Evolutionary conservation across 2,888 invertebrate species (phyloP).

Genomic region (Tenthredo amoena): DNA sequence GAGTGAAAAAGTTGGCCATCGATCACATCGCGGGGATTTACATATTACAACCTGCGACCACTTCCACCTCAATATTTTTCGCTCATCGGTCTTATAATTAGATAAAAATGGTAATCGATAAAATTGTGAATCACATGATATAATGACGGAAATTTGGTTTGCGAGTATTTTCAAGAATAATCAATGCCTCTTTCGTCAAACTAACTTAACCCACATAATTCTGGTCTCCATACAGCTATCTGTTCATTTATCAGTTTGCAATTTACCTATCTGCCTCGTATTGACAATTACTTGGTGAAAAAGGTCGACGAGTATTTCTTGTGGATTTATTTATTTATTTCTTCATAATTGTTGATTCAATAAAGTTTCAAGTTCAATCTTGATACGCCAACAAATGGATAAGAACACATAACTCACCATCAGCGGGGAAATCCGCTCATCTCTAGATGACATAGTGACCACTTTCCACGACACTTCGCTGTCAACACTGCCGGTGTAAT

Average conservation of each 20-base stretch:
- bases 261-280: not conserved
- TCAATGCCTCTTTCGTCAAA: not conserved
- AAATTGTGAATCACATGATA: not conserved
- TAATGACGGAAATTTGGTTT: not conserved
- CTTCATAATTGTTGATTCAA: not conserved
- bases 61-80: not conserved
- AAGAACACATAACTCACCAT: not conserved
- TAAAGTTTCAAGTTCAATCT: not conserved
- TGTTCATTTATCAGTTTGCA: not conserved
- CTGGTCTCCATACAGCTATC: not conserved
- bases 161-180: not conserved
- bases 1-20: conserved; percentile 22
- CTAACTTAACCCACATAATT: not conserved
- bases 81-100: not conserved
- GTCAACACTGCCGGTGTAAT: not conserved
- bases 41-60: not conserved
- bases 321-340: not conserved
- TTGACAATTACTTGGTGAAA: not conserved
- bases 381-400: not conserved
- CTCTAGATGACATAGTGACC: conserved; percentile 10
- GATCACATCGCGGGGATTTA: not conserved
- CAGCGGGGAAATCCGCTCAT: not conserved
- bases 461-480: not conserved
- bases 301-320: not conserved
- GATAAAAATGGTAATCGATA: not conserved